Percentiles rank a stretch among this genome's conserved stretches.
phyloP scores from a whole-genome alignment of 2,888 invertebrate species.

The Eupithecia subumbrata region DNA sequence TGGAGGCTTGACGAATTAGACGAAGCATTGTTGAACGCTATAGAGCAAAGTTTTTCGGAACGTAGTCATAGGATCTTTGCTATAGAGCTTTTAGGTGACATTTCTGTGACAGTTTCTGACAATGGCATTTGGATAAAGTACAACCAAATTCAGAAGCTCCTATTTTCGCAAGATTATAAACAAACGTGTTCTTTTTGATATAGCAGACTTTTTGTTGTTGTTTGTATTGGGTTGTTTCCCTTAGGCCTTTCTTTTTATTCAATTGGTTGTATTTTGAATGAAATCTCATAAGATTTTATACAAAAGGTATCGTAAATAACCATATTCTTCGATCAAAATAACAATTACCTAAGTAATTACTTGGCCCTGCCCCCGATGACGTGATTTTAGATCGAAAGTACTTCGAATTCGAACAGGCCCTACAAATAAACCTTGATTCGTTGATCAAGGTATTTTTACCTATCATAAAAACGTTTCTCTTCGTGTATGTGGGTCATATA shows the following conservation, averaged over 20 bases:
- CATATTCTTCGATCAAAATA: neutral
- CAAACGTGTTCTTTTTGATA: neutral
- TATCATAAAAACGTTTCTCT: slow-evolving; percentile 26
- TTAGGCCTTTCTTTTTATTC: neutral
- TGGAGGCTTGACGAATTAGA: too few species aligned
- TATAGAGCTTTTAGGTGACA: neutral
- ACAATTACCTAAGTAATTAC: neutral
- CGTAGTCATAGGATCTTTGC: too few species aligned
- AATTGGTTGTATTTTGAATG: neutral
- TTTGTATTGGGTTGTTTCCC: neutral
- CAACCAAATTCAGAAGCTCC: neutral
- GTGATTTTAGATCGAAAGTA: slow-evolving; percentile 14
- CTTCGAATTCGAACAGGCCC: neutral
- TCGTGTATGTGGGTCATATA: slow-evolving; percentile 22
- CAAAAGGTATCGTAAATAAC: neutral
- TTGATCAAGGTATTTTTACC: slow-evolving; percentile 33
- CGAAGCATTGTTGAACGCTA: too few species aligned
- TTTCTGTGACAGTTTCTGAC: neutral
- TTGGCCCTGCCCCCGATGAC: slow-evolving; percentile 18
- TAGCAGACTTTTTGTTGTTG: neutral
- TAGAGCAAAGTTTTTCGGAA: too few species aligned
- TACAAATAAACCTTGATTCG: slow-evolving; percentile 23
- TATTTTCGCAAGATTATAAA: neutral
- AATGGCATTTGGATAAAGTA: neutral
- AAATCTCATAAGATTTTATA: neutral